Percentiles rank a stretch among this genome's conserved stretches.
phyloP scores from a whole-genome alignment of 1,140 invertebrate species.

The Campoletis sonorensis region DNA sequence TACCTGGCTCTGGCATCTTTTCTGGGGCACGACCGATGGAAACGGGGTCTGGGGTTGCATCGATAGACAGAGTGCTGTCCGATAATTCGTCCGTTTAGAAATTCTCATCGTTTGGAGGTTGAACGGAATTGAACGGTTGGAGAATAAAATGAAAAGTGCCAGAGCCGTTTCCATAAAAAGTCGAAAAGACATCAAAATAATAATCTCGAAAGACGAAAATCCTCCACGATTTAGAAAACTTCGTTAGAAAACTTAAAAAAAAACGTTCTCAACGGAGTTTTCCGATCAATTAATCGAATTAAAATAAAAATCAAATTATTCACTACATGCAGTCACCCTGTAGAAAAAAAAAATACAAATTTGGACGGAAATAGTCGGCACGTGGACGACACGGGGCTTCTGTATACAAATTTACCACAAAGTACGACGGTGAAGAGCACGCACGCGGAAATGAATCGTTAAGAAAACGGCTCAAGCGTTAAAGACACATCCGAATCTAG shows the following conservation, averaged over 20 bases:
- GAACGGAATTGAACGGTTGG: too few relatives aligned
- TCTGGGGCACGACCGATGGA: slow-evolving; percentile 10
- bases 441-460: slow-evolving; percentile 53
- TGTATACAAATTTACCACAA: not conserved
- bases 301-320: too few relatives aligned
- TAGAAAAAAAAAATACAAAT: not conserved
- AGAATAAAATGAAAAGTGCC: too few relatives aligned
- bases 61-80: slow-evolving; percentile 15
- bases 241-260: too few relatives aligned
- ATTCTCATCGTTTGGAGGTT: too few relatives aligned
- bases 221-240: too few relatives aligned
- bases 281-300: too few relatives aligned
- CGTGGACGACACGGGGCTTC: slow-evolving; percentile 35
- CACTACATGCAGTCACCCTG: too few relatives aligned
- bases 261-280: too few relatives aligned
- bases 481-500: slow-evolving; percentile 50
- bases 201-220: too few relatives aligned
- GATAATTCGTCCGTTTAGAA: slow-evolving; percentile 9
- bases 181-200: too few relatives aligned
- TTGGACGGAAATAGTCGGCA: slow-evolving; percentile 43
- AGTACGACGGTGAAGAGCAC: not conserved
- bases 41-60: slow-evolving; percentile 10
- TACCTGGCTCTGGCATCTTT: slow-evolving; percentile 2
- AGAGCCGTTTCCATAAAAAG: too few relatives aligned
- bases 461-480: slow-evolving; percentile 59